Conservation (phyloP, 2,888 invertebrate genomes). For the Lymantria monacha region DNA sequence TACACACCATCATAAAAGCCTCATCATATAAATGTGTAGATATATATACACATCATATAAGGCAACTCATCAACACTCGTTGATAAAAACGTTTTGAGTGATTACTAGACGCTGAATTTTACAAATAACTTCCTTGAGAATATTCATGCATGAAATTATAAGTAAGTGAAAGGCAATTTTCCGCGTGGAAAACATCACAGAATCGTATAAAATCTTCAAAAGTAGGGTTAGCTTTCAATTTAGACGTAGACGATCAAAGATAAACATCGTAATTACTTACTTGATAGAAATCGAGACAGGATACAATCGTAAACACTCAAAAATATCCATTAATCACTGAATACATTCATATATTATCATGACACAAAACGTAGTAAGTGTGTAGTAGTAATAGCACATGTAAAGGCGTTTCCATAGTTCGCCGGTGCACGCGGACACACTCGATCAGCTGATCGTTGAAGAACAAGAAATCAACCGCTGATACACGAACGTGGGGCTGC, state of each 20-base stretch:
- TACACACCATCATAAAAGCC: too few relatives aligned
- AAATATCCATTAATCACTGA: conserved; percentile 60
- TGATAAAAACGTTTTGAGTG: too few relatives aligned
- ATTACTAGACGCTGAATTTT: too few relatives aligned
- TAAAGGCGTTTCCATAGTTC: conserved; percentile 53
- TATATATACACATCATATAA: too few relatives aligned
- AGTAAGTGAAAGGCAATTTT: conserved; percentile 18
- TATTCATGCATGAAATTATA: conserved; percentile 14
- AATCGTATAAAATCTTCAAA: conserved; percentile 31
- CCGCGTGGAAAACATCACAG: conserved; percentile 10
- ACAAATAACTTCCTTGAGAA: too few relatives aligned
- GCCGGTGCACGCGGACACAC: conserved; percentile 50
- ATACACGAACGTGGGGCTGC: conserved; percentile 14
- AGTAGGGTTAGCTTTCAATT: conserved; percentile 23
- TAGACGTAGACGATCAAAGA: not conserved
- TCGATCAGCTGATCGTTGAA: conserved; percentile 66
- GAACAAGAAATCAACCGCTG: conserved; percentile 30
- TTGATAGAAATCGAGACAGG: conserved; percentile 41
- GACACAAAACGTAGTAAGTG: conserved; percentile 67
- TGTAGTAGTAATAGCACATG: conserved; percentile 62
- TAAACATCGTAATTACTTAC: conserved; percentile 47
- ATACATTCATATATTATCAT: conserved; percentile 59
- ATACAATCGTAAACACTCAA: conserved; percentile 43
- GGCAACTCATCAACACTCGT: too few relatives aligned
- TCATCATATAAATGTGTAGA: too few relatives aligned